Conservation (phyloP, 2,797 vertebrate species). For the Siniperca scherzeri region DNA sequence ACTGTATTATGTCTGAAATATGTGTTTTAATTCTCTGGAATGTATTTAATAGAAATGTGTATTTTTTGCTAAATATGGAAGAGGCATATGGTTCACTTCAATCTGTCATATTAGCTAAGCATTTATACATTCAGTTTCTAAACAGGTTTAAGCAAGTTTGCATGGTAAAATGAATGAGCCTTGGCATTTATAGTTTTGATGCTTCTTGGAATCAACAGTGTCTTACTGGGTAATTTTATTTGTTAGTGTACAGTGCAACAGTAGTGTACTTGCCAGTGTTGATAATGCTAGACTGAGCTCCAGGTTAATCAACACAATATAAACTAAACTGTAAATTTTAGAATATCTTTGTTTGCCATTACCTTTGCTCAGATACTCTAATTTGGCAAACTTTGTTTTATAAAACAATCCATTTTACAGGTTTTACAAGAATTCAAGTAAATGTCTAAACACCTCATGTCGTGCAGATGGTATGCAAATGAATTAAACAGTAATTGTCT, state of each 20-base stretch:
- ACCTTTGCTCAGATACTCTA: slow-evolving; percentile 1
- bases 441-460: slow-evolving; percentile 19
- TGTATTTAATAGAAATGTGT: slow-evolving; percentile 28
- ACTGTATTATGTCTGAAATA: slow-evolving; percentile 43
- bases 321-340: slow-evolving; percentile 1
- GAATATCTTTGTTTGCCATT: slow-evolving; percentile 13
- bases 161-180: slow-evolving; percentile 16
- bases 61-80: slow-evolving; percentile 10
- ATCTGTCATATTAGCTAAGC: not conserved
- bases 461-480: slow-evolving; percentile 22
- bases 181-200: slow-evolving; percentile 28
- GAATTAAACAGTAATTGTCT: slow-evolving; percentile 29
- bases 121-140: slow-evolving; percentile 16
- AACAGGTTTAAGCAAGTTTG: slow-evolving; percentile 19
- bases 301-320: slow-evolving; percentile 19
- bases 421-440: slow-evolving; percentile 28
- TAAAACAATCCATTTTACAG: slow-evolving; percentile 26
- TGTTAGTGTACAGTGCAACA: no score
- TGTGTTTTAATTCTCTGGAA: slow-evolving; percentile 52
- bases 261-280: not conserved
- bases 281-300: not conserved
- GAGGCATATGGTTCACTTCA: slow-evolving; percentile 13
- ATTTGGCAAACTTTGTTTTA: slow-evolving; percentile 18
- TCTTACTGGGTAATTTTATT: slow-evolving; percentile 23
- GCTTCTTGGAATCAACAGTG: slow-evolving; percentile 29